Evolutionary conservation across 2,888 invertebrate genomes (phyloP), one percentile per base, ranked within the genome.

Genomic region (Polyommatus iphigenia): DNA sequence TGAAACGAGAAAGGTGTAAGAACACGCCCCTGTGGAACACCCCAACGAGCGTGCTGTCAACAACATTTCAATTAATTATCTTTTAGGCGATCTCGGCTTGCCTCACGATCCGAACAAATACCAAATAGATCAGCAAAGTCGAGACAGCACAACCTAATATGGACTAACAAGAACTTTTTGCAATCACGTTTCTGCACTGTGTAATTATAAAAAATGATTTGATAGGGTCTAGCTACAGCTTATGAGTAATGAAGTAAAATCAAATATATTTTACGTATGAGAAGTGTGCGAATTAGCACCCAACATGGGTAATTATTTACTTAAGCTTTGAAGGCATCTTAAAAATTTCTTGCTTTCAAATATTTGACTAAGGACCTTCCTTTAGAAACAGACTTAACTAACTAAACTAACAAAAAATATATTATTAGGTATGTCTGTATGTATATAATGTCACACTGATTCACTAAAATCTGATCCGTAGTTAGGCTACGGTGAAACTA

Each of bases 41-140:
- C 50, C 36, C 73, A 7, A 29, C 29, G 20, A 41, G 24, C 29
- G 75, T 20, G 29, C 75, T 75, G 75, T 75, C 75, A 75, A 75
- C 75, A 75, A 75, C 75, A 54, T 75, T 54, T 75, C 75, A 75
- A 54, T 54, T 75, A 54, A 75, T 75, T 75, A 75, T 75, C 75
- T 20, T 73, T 75, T 29, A 75, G 75, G n/a, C 15, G 75, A 75
- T 75, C 75, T 41, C 8, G 20, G 5, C 29, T 75, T 29, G 50
- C 6, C 67, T 67, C 75, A 75, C 75, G 75, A 75, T 20, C 41
- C 24, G 75, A 24, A 24, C 54, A 54, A 75, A 75, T 15, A 54
- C 50, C 75, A 75, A 75, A 75, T 54, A 24, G 29, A 50, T 75
- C 29, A 15, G 46, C 8, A 6, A 54, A 3, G 24, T 50, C 73